These are phyloP conservation scores for Martes martes DNA, from an alignment of 2,113 vertebrate species.

Conservation along the genomic window DNA sequence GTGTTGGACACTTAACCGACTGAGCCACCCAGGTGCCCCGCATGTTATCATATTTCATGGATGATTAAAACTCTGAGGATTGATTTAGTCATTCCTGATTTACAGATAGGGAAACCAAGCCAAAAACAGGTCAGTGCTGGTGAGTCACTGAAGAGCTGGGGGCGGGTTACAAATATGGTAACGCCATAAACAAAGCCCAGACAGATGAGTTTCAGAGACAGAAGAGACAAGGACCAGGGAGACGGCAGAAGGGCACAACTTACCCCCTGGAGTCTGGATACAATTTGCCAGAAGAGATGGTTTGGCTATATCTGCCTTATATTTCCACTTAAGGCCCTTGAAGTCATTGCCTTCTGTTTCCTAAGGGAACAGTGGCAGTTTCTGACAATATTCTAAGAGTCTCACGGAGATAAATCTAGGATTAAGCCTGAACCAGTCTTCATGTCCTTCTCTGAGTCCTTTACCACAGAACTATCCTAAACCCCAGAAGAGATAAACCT, in stretches of 20 bases:
- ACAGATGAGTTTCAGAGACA: conserved; percentile 22
- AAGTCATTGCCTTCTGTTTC: not conserved
- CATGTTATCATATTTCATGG: not conserved
- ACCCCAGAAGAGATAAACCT: not conserved
- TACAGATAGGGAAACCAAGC: not conserved
- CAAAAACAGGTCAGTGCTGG: not conserved
- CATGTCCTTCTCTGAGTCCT: not conserved
- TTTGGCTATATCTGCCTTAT: not conserved
- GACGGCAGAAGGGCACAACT: not conserved
- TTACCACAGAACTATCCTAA: not conserved
- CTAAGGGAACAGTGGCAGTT: not conserved
- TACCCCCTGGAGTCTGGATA: not conserved
- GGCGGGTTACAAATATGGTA: not conserved
- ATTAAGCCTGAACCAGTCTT: not conserved
- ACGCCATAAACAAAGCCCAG: not conserved
- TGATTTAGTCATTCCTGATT: conserved; percentile 25
- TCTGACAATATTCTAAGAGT: not conserved
- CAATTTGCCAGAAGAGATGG: not conserved
- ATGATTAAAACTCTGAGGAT: not conserved
- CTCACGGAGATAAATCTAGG: not conserved
- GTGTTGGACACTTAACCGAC: not conserved
- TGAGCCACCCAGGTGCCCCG: not conserved
- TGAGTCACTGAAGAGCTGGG: conserved; percentile 24
- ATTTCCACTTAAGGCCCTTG: not conserved
- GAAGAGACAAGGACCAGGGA: not conserved